Conservation (phyloP, 1,140 invertebrate genomes). For the Drosophila repleta region DNA sequence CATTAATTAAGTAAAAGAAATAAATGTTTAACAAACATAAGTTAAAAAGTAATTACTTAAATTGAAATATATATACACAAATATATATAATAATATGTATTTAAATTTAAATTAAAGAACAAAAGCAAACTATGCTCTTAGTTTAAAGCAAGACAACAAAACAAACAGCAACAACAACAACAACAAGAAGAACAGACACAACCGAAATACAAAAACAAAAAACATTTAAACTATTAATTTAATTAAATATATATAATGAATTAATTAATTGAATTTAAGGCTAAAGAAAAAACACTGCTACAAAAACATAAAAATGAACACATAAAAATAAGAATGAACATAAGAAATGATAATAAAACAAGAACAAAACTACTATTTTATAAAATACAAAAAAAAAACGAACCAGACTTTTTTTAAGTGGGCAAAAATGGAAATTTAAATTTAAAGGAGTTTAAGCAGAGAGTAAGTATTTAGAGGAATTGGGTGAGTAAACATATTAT, state of each 20-base stretch:
- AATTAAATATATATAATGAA: constrained; percentile 71
- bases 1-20: constrained; percentile 60
- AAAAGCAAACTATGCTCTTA: constrained; percentile 61
- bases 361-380: constrained; percentile 81
- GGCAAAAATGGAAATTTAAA: background rate
- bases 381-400: constrained; percentile 57
- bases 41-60: constrained; percentile 67
- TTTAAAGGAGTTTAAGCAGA: background rate
- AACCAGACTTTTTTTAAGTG: background rate
- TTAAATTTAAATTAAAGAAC: constrained; percentile 65
- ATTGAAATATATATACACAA: constrained; percentile 45
- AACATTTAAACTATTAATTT: constrained; percentile 82
- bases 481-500: too few species aligned
- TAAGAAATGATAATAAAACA: constrained; percentile 78
- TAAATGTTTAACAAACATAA: constrained; percentile 56
- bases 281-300: constrained; percentile 55
- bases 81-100: constrained; percentile 51
- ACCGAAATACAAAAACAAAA: constrained; percentile 70
- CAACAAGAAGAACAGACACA: constrained; percentile 24
- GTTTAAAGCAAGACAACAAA: constrained; percentile 58
- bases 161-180: constrained; percentile 19
- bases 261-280: constrained; percentile 81
- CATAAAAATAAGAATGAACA: constrained; percentile 56
- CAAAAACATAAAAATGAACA: constrained; percentile 46
- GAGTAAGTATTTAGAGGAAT: too few species aligned